phyloP scores from a whole-genome alignment of 2,113 vertebrate species.

The Paradoxurus hermaphroditus region DNA sequence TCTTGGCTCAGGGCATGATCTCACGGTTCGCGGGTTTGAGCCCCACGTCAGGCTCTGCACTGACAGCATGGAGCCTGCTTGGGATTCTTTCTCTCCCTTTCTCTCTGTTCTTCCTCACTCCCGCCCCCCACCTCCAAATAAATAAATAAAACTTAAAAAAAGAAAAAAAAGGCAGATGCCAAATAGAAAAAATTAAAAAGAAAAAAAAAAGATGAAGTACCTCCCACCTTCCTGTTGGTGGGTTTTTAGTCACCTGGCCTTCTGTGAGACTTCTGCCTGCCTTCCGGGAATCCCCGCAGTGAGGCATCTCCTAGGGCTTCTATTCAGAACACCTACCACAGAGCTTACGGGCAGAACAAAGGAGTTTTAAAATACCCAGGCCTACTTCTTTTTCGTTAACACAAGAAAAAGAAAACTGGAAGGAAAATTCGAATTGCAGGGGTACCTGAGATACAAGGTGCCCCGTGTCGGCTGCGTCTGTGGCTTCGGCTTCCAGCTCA shows the following conservation, averaged over 20 bases:
- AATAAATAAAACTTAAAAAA: too few relatives aligned
- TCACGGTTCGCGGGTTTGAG: too few relatives aligned
- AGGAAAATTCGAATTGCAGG: not conserved
- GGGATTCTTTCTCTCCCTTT: too few relatives aligned
- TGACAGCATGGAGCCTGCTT: too few relatives aligned
- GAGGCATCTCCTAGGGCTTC: not conserved
- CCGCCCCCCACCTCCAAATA: too few relatives aligned
- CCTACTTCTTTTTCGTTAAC: not conserved
- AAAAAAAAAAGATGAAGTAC: not conserved
- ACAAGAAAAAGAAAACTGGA: not conserved
- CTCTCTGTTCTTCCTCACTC: too few relatives aligned
- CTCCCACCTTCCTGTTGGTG: not conserved
- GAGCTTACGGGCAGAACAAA: not conserved
- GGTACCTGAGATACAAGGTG: not conserved
- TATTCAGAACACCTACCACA: not conserved
- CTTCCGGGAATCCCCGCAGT: not conserved
- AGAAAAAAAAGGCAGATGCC: too few relatives aligned
- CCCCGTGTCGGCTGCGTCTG: too few relatives aligned
- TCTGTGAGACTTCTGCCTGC: not conserved
- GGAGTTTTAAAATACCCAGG: not conserved
- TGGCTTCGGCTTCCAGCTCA: not conserved
- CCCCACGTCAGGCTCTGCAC: too few relatives aligned
- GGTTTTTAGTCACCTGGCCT: not conserved
- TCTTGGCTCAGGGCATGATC: too few relatives aligned
- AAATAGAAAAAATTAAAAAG: too few relatives aligned